Base-by-base conservation (phyloP, 2,113 vertebrate species). In the Spea multiplicata region DNA sequence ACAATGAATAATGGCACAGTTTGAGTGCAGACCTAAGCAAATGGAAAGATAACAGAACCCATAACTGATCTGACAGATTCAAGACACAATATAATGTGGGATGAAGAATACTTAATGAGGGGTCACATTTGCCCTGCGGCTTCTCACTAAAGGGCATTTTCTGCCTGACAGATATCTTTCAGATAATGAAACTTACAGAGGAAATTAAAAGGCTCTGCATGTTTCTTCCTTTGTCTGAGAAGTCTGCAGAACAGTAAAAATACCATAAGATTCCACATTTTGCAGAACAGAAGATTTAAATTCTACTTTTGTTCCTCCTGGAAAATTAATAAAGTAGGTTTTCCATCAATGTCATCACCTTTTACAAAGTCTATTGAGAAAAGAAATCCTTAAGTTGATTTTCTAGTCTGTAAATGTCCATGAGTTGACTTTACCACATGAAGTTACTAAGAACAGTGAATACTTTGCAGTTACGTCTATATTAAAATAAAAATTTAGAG, bases 151-250 rank as follows among this genome's bases (percentile, higher is more conserved):
- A 61, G 53, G 66, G 44, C 66, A 52, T 69, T 76, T 70, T 50
- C 59, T 71, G 61, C 8, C 44, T 65, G 68, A 72, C 14, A 72
- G 68, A 70, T 78, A 50, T 71, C 55, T n/a, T 62, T 52, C 57
- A 62, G 75, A 78, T 78, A 78, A 71, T 78, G 67, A 71, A 78
- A 78, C 46, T 50, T 71, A 46, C 17, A 71, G 17, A 71, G 59
- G 69, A 72, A 78, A 78, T 71, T 78, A 71, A 78, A 78, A 72
- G 14, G 7, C 57, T 55, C 69, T 65, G 68, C 47, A 71, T 67
- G 76, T 71, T 71, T 49, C 48, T 16, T 62, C 61, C 8, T 30
- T 61, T 50, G 10, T 8, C 52, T 55, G 13, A 48, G 12, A 76
- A 47, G 52, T 14, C 45, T 49, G 52, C 44, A 57, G 4, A 67